Evolutionary conservation across 2,113 vertebrate species (phyloP).

Genomic region (Saccopteryx leptura): DNA sequence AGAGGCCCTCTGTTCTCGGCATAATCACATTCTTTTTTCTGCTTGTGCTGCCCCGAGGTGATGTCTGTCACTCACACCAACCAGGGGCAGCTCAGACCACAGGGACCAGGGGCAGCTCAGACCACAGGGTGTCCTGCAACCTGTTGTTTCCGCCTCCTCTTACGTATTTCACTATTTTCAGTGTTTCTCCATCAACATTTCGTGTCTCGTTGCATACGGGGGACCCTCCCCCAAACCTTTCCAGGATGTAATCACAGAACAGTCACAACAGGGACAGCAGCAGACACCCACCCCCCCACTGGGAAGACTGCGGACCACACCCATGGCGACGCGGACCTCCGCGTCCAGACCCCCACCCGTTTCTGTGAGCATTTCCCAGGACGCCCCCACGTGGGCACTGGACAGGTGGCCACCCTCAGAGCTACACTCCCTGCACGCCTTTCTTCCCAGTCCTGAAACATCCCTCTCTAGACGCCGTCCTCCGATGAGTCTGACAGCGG

Average conservation of each 20-base stretch:
- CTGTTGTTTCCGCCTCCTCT: neutral
- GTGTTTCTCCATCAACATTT: neutral
- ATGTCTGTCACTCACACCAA: neutral
- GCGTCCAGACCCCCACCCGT: neutral
- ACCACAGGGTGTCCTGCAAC: neutral
- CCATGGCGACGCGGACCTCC: neutral
- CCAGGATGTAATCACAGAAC: neutral
- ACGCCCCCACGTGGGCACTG: rapidly evolving
- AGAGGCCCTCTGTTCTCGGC: neutral
- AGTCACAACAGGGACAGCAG: neutral
- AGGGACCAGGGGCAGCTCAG: neutral
- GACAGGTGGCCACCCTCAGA: neutral
- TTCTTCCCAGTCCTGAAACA: neutral
- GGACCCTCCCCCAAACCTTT: neutral
- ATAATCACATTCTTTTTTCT: rapidly evolving
- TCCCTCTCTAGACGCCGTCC: neutral
- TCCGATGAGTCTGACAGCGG: neutral
- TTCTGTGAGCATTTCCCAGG: neutral
- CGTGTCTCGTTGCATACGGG: neutral
- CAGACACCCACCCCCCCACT: neutral
- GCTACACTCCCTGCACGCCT: neutral
- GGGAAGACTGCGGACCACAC: neutral
- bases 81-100: neutral
- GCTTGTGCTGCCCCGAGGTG: neutral
- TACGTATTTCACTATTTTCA: neutral